phyloP scores from a whole-genome alignment of 1,140 invertebrate species.

The Nasonia giraulti region DNA sequence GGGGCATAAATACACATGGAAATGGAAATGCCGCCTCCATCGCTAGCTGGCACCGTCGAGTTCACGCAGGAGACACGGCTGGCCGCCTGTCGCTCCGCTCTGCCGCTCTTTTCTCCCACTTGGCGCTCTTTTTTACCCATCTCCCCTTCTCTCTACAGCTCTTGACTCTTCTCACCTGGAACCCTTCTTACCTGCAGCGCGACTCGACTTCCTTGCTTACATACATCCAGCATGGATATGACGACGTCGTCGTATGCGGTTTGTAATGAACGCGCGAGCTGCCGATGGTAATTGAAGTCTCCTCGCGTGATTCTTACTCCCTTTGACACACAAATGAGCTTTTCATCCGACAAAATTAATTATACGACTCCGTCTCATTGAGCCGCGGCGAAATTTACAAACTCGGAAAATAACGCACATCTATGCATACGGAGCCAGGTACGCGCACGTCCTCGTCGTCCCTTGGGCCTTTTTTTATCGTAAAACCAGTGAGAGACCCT shows the following conservation, averaged over 20 bases:
- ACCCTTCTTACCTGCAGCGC: conserved; percentile 54
- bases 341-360: too few species aligned
- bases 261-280: not conserved
- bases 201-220: conserved; percentile 4
- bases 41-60: conserved; percentile 49
- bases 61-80: conserved; percentile 67
- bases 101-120: conserved; percentile 64
- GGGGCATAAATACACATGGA: conserved; percentile 61
- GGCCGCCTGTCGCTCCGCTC: conserved; percentile 65
- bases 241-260: not conserved
- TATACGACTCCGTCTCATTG: not conserved
- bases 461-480: not conserved
- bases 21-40: conserved; percentile 59
- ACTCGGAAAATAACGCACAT: conserved; percentile 5
- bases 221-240: not conserved
- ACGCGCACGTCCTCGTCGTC: too few species aligned
- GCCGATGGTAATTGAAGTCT: not conserved
- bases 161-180: conserved; percentile 50
- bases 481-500: conserved; percentile 21
- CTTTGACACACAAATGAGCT: not conserved
- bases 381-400: not conserved
- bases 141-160: conserved; percentile 32
- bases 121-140: not conserved
- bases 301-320: not conserved
- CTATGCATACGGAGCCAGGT: not conserved